These are phyloP conservation scores for Heliconius eleuchia DNA, from an alignment of 1,140 invertebrate species.

Conservation along the genomic window DNA sequence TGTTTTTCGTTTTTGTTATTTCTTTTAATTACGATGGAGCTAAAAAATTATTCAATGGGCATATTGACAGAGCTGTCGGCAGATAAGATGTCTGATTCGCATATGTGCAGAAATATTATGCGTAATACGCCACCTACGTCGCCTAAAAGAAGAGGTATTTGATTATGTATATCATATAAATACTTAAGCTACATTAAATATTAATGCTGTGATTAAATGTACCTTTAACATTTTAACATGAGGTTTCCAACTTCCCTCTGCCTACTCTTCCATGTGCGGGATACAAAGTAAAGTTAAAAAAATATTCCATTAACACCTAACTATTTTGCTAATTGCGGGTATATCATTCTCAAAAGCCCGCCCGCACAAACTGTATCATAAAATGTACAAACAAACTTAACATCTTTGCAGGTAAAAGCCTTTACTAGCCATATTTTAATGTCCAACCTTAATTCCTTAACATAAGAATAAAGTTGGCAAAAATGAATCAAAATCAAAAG, in stretches of 20 bases:
- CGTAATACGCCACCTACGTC: conserved; percentile 59
- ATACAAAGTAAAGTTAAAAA: not conserved
- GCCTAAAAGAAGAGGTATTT: conserved; percentile 64
- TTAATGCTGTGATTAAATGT: no score
- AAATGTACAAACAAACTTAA: conserved; percentile 27
- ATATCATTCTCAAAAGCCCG: not conserved
- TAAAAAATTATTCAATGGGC: conserved; percentile 44
- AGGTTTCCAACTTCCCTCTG: no score
- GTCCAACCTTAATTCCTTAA: conserved; percentile 29
- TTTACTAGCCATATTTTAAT: not conserved
- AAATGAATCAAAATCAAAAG: not conserved
- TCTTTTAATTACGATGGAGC: conserved; percentile 37
- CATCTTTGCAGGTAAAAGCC: conserved; percentile 15
- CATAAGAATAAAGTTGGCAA: conserved; percentile 18
- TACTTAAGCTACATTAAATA: no score
- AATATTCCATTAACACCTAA: conserved; percentile 22
- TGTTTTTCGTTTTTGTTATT: conserved; percentile 33
- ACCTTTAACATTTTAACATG: no score
- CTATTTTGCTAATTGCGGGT: conserved; percentile 24
- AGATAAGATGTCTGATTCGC: conserved; percentile 50
- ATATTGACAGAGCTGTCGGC: conserved; percentile 55
- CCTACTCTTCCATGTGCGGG: no score
- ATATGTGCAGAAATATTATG: conserved; percentile 50
- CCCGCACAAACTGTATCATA: conserved; percentile 20
- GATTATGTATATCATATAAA: no score